These are phyloP conservation scores for Hirtodrosophila alboralis DNA, from an alignment of 2,888 invertebrate genomes.

Conservation along the genomic window DNA sequence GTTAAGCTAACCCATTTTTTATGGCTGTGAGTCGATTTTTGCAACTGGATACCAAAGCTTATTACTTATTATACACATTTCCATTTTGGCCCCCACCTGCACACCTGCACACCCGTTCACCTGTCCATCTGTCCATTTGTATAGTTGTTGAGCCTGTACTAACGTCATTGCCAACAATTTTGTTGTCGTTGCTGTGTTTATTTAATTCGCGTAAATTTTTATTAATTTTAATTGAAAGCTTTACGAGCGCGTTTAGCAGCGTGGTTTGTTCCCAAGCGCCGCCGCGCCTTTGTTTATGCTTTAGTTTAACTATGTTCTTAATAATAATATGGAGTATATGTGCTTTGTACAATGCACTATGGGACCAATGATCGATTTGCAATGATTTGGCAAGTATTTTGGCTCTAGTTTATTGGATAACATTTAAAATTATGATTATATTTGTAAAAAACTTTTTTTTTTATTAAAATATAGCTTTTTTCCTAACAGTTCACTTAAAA, in stretches of 20 bases:
- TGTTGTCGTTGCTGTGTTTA: conserved; percentile 53
- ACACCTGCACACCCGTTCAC: conserved; percentile 1
- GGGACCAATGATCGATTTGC: too few species aligned
- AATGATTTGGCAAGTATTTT: too few species aligned
- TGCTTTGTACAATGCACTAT: too few species aligned
- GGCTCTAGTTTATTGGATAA: too few species aligned
- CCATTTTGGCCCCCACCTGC: conserved; percentile 23
- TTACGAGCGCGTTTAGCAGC: conserved; percentile 59
- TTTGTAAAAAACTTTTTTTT: too few species aligned
- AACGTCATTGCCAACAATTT: conserved; percentile 1
- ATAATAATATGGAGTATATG: too few species aligned
- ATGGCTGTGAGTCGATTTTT: conserved; percentile 34
- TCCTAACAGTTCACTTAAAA: too few species aligned
- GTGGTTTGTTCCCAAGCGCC: conserved; percentile 19
- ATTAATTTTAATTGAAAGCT: conserved; percentile 80
- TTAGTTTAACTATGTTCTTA: conserved; percentile 41
- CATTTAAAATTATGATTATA: too few species aligned
- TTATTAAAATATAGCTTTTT: too few species aligned
- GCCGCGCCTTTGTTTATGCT: conserved; percentile 66
- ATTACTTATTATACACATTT: conserved; percentile 36
- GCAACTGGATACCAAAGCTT: conserved; percentile 17
- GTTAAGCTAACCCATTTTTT: conserved; percentile 28
- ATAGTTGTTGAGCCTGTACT: too few species aligned
- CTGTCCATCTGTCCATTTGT: not conserved
- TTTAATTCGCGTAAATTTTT: conserved; percentile 78